Evolutionary conservation across 2,113 vertebrate genomes (phyloP).

Genomic region (Tenebrosternarchus preto): DNA sequence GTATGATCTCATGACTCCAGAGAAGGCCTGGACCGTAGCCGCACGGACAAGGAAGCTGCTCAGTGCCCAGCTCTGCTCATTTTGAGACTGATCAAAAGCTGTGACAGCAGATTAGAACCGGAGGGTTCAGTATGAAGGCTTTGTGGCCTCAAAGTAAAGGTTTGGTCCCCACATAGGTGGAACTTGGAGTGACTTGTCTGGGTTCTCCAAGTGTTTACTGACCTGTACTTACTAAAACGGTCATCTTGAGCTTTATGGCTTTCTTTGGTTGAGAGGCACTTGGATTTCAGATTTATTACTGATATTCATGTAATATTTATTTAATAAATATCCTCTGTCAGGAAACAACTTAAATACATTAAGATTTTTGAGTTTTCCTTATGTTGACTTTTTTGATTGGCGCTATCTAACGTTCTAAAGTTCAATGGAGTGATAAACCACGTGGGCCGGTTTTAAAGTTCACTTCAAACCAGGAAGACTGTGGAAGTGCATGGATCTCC

Average conservation of each 20-base stretch:
- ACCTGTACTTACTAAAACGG: background rate
- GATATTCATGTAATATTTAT: no score
- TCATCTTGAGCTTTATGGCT: background rate
- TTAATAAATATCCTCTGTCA: no score
- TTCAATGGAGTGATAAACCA: constrained; percentile 39
- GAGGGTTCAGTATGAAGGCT: background rate
- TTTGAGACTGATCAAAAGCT: background rate
- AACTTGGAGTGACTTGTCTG: no score
- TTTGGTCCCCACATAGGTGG: no score
- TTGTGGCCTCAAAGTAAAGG: background rate
- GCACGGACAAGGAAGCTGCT: constrained; percentile 20
- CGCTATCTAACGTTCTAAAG: constrained; percentile 49
- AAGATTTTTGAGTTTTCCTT: background rate
- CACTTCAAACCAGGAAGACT: constrained; percentile 51
- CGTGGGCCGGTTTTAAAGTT: constrained; percentile 54
- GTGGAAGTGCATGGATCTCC: constrained; percentile 47
- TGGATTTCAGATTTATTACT: background rate
- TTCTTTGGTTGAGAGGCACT: background rate
- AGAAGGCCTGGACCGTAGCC: background rate
- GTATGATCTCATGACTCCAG: background rate
- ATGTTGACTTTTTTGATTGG: constrained; percentile 10
- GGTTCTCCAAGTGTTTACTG: background rate
- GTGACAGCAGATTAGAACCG: background rate
- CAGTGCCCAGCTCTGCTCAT: constrained; percentile 7
- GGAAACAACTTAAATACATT: background rate